Conservation (phyloP, 2,797 vertebrate species). For the Xyrichtys novacula region DNA sequence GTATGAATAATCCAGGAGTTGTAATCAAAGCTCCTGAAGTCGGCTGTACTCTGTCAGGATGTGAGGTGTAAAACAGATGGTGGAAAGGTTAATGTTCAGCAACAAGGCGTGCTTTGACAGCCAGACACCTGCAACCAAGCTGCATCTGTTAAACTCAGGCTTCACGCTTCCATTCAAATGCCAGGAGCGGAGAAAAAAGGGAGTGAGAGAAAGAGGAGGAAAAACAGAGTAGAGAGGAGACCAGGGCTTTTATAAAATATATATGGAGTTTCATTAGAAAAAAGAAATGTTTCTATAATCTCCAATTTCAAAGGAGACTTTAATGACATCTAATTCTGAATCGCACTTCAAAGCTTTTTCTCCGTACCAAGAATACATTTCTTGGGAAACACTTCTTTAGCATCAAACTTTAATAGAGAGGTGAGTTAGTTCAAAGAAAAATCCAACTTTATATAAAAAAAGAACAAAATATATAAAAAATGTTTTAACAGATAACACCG, state of each 20-base stretch:
- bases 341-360: conserved; percentile 19
- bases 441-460: conserved; percentile 18
- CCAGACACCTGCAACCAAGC: conserved; percentile 60
- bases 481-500: conserved; percentile 43
- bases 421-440: conserved; percentile 26
- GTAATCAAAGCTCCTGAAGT: conserved; percentile 65
- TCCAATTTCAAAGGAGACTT: conserved; percentile 48
- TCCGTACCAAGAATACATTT: conserved; percentile 31
- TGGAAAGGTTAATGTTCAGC: conserved; percentile 71
- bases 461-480: conserved; percentile 14
- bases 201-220: conserved; percentile 9
- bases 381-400: conserved; percentile 29
- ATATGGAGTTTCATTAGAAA: conserved; percentile 15
- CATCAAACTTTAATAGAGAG: conserved; percentile 14
- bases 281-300: conserved; percentile 33
- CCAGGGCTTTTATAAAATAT: conserved; percentile 6
- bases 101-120: conserved; percentile 61
- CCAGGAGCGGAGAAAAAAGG: conserved; percentile 27
- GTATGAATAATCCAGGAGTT: conserved; percentile 68
- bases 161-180: conserved; percentile 38
- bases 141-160: conserved; percentile 66
- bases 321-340: conserved; percentile 35
- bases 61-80: conserved; percentile 66
- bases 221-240: conserved; percentile 5
- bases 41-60: conserved; percentile 50